Evolutionary conservation across 2,888 invertebrate genomes (phyloP).

Genomic region (Abrostola triplasia): DNA sequence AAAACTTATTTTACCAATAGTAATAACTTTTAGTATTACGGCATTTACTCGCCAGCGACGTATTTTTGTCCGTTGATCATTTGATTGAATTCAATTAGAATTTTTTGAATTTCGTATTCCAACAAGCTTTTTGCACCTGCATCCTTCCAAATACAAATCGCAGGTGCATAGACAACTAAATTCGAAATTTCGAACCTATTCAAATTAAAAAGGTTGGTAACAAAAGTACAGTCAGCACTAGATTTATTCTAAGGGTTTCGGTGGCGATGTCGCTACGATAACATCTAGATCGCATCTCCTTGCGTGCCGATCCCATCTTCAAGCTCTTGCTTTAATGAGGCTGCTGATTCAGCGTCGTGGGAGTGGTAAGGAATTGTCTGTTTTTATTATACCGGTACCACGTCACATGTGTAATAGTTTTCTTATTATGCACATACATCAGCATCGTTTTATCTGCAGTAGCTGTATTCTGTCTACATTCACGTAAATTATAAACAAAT

Average conservation of each 20-base stretch:
- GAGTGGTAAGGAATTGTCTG: constrained; percentile 56
- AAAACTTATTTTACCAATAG: too few relatives aligned
- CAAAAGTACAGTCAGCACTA: constrained; percentile 52
- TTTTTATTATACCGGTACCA: constrained; percentile 55
- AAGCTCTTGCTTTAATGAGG: constrained; percentile 72
- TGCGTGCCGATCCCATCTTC: constrained; percentile 84
- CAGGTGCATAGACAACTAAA: constrained; percentile 10
- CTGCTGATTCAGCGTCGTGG: constrained; percentile 61
- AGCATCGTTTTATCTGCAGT: constrained; percentile 41
- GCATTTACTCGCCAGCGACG: too few relatives aligned
- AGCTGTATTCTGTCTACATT: constrained; percentile 28
- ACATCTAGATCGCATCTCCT: constrained; percentile 78
- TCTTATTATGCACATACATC: constrained; percentile 48
- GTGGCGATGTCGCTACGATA: constrained; percentile 67
- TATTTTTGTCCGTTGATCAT: too few relatives aligned
- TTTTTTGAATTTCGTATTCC: too few relatives aligned
- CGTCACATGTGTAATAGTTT: constrained; percentile 43
- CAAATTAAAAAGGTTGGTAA: constrained; percentile 47
- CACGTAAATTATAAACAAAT: too few relatives aligned
- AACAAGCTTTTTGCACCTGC: too few relatives aligned
- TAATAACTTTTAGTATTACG: too few relatives aligned
- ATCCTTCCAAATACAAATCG: neutral
- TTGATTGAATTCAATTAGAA: too few relatives aligned
- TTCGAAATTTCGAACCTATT: constrained; percentile 14
- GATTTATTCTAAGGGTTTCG: constrained; percentile 63